phyloP scores from a whole-genome alignment of 2,113 vertebrate genomes.

The Melanostigma gelatinosum region DNA sequence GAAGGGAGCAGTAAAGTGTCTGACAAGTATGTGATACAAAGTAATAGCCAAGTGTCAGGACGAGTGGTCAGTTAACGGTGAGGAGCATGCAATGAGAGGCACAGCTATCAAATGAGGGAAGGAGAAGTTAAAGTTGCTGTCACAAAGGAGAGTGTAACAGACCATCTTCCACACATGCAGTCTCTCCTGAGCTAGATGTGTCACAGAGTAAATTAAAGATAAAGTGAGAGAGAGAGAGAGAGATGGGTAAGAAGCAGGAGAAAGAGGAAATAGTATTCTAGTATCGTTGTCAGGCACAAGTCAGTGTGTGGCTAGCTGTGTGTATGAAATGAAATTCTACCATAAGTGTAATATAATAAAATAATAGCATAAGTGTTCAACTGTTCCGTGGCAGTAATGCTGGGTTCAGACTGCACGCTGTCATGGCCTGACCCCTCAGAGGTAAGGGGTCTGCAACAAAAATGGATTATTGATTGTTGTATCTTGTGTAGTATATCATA shows the following conservation, averaged over 20 bases:
- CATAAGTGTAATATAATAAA: too few species aligned
- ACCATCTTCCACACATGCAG: neutral
- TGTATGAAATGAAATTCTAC: too few species aligned
- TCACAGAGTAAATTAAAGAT: slow-evolving; percentile 6
- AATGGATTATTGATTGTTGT: too few species aligned
- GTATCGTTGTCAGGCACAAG: neutral
- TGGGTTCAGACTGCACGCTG: too few species aligned
- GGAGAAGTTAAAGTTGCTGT: slow-evolving; percentile 17
- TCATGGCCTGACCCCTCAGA: too few species aligned
- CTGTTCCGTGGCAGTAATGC: too few species aligned
- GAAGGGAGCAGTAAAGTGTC: slow-evolving; percentile 12
- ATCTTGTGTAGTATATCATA: too few species aligned
- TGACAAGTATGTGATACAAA: slow-evolving; percentile 40
- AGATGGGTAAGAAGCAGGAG: neutral
- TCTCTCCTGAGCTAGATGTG: neutral
- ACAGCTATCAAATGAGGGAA: slow-evolving; percentile 26
- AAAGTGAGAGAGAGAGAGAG: neutral
- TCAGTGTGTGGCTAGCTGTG: neutral
- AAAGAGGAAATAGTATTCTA: neutral
- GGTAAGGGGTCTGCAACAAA: too few species aligned
- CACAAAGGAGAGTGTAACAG: neutral
- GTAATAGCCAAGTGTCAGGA: slow-evolving; percentile 46
- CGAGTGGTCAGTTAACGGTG: slow-evolving; percentile 50
- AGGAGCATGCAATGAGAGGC: slow-evolving; percentile 27
- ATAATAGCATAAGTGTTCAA: too few species aligned